phyloP scores from a whole-genome alignment of 2,797 vertebrate genomes.

The Cossypha niveicapilla region DNA sequence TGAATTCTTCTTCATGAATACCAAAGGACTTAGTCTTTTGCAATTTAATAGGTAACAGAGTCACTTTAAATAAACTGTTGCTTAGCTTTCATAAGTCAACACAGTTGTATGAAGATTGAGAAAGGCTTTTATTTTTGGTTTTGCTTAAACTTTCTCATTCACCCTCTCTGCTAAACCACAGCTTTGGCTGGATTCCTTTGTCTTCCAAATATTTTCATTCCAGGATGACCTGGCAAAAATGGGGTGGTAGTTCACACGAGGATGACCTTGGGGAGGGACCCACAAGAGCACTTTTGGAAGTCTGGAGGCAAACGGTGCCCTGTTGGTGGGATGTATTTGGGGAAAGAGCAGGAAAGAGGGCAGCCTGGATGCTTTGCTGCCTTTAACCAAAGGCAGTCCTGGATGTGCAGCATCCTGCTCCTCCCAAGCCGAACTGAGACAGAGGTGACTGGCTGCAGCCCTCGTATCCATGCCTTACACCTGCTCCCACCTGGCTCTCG shows the following conservation, averaged over 20 bases:
- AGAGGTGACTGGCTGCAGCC: rapidly evolving
- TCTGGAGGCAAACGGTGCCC: rapidly evolving
- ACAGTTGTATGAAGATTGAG: neutral
- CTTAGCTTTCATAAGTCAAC: conserved; percentile 10
- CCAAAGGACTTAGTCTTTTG: neutral
- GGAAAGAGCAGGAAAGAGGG: neutral
- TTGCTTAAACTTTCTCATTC: neutral
- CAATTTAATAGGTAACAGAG: conserved; percentile 52
- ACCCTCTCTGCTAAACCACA: neutral
- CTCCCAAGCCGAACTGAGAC: neutral
- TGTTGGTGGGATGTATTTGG: rapidly evolving
- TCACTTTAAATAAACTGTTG: neutral
- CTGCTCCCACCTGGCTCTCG: rapidly evolving
- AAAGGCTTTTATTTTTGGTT: neutral
- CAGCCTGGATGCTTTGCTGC: neutral
- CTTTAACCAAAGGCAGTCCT: neutral
- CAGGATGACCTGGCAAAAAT: neutral
- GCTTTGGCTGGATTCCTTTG: neutral
- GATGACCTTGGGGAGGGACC: rapidly evolving
- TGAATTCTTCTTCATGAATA: conserved; percentile 52
- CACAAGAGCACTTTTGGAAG: neutral
- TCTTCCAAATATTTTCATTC: neutral
- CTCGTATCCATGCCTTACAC: rapidly evolving
- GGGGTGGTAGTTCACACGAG: neutral
- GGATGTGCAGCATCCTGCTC: neutral